Evolutionary conservation across 2,113 vertebrate species (phyloP), one percentile per base, ranked within the genome.

Genomic region (Nothocercus julius): DNA sequence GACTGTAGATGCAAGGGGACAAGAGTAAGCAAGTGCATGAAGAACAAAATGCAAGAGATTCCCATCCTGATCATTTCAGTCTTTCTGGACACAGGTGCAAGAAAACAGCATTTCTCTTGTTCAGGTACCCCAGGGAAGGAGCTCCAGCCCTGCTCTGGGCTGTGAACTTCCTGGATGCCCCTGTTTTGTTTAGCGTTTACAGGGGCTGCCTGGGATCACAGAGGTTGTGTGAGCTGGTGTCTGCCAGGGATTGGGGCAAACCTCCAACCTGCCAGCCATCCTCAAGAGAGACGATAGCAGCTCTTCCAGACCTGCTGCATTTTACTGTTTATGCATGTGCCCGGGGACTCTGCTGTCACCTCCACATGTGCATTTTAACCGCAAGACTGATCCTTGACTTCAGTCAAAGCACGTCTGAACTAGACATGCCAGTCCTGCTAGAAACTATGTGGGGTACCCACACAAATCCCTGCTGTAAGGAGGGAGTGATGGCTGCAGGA

Each of bases 401-500:
- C 11, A 13, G 17, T 17, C 58, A n/a, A n/a, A 64, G 49, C 58
- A 14, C 16, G 2, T 0, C 3, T 27, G 68, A 42, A 44, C 56
- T 54, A 63, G 36, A 40, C 25, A 10, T 1, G 6, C 32, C 13
- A 16, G 15, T 40, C 24, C 73, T 45, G 54, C 72, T 14, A 1
- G 0, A 15, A 27, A 16, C 42, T 1, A 28, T 12, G 0, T 1
- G 14, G 25, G 45, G 51, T 13, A 28, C 24, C 9, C 6, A 0
- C 2, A 59, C 18, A 24, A 17, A 8, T 4, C 0, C 1, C 6
- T 30, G 77, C 21, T 0, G 0, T 9, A 2, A 58, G 20, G 9
- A 19, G n/a, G 42, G 53, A 14, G 3, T 20, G 49, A 4, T 11
- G 16, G 3, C 3, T 3, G 34, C 27, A 8, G 13, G 51, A 40